Percentiles rank a stretch among this genome's conserved stretches.
phyloP scores from a whole-genome alignment of 2,888 invertebrate species.

The Mycalesis mineus region DNA sequence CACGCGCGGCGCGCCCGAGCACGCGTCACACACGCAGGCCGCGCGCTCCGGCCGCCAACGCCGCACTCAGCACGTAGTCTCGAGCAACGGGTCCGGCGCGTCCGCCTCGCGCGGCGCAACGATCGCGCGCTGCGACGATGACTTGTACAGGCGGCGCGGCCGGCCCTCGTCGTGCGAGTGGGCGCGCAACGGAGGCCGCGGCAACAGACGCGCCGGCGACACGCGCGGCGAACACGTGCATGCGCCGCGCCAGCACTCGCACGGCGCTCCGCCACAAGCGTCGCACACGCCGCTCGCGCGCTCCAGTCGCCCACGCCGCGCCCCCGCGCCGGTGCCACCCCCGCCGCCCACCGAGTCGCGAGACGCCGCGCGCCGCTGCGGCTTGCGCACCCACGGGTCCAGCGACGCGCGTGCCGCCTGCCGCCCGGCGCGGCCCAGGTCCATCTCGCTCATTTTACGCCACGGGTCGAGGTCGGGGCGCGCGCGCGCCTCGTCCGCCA shows the following conservation, averaged over 20 bases:
- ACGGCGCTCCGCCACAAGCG: constrained; percentile 47
- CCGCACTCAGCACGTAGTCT: constrained; percentile 60
- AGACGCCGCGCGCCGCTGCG: constrained; percentile 33
- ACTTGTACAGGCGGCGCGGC: constrained; percentile 52
- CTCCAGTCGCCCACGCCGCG: constrained; percentile 47
- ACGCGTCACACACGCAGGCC: constrained; percentile 50
- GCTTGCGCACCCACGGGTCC: constrained; percentile 34
- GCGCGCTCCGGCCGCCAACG: constrained; percentile 46
- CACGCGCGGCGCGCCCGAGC: constrained; percentile 36
- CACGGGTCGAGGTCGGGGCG: constrained; percentile 49
- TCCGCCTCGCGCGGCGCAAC: constrained; percentile 35
- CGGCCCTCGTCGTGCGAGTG: constrained; percentile 51
- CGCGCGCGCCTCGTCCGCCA: constrained; percentile 34
- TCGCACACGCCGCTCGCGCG: constrained; percentile 50
- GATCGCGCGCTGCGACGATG: constrained; percentile 47
- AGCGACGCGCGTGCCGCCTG: constrained; percentile 16
- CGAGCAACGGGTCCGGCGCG: constrained; percentile 57
- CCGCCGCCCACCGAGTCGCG: constrained; percentile 31
- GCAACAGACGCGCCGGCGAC: constrained; percentile 35
- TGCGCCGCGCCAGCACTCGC: constrained; percentile 46
- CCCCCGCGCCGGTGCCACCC: constrained; percentile 32
- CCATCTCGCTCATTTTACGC: constrained; percentile 59
- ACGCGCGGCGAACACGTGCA: constrained; percentile 33
- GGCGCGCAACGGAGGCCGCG: constrained; percentile 41
- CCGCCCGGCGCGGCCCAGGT: constrained; percentile 38